Evolutionary conservation across 2,888 invertebrate species (phyloP).

Genomic region (Nomada lathburiana): DNA sequence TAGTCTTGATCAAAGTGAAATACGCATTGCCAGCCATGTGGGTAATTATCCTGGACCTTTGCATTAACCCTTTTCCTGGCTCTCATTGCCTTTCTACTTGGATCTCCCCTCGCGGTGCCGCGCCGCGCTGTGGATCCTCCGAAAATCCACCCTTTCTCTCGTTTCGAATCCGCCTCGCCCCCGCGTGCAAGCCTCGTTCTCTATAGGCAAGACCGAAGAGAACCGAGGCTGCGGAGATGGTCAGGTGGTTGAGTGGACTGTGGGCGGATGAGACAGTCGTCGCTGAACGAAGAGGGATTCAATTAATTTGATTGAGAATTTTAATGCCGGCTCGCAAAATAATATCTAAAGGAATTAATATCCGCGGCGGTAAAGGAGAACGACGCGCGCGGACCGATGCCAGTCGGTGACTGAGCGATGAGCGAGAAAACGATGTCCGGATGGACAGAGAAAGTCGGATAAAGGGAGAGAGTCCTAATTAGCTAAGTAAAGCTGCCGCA

Average conservation of each 20-base stretch:
- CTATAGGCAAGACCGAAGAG: slow-evolving; percentile 9
- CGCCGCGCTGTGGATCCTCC: slow-evolving; percentile 36
- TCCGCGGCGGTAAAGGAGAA: slow-evolving; percentile 65
- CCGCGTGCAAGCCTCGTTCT: slow-evolving; percentile 31
- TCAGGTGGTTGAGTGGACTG: background rate
- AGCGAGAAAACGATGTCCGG: slow-evolving; percentile 71
- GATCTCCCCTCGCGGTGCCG: slow-evolving; percentile 29
- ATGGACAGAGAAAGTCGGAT: slow-evolving; percentile 40
- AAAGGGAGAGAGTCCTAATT: slow-evolving; percentile 79
- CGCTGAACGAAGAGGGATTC: slow-evolving; percentile 75
- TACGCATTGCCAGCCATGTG: slow-evolving; percentile 84
- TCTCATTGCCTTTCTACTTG: slow-evolving; percentile 49
- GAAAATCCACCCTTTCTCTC: slow-evolving; percentile 47
- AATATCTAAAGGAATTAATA: slow-evolving; percentile 83
- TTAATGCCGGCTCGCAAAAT: slow-evolving; percentile 80
- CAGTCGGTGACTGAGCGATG: slow-evolving; percentile 62
- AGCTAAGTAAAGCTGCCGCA: slow-evolving; percentile 84
- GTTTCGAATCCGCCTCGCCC: slow-evolving; percentile 61
- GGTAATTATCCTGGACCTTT: slow-evolving; percentile 84
- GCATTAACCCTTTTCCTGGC: slow-evolving; percentile 79
- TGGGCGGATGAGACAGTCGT: slow-evolving; percentile 34
- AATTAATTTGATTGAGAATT: slow-evolving; percentile 83
- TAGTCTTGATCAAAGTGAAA: slow-evolving; percentile 84
- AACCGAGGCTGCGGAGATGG: background rate
- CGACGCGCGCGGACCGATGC: slow-evolving; percentile 57